Conservation (phyloP, 2,888 invertebrate species). For the Drosophila recens region DNA sequence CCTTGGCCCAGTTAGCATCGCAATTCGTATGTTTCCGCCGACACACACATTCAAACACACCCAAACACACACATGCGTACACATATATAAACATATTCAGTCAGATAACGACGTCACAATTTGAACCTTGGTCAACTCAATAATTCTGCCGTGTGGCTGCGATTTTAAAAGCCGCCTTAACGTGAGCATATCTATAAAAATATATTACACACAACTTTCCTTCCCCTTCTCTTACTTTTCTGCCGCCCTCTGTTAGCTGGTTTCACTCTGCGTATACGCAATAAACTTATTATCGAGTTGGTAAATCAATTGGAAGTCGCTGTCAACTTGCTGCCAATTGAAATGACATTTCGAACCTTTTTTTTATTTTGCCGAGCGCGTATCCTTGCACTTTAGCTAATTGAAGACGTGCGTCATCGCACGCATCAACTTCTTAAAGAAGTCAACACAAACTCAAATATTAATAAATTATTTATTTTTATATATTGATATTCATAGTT, state of each 20-base stretch:
- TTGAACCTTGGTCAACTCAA: conserved; percentile 48
- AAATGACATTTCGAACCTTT: conserved; percentile 1
- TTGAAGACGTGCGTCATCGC: conserved; percentile 43
- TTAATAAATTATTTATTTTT: background rate
- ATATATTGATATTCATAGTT: background rate
- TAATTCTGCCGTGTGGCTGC: conserved; percentile 15
- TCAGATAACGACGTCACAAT: conserved; percentile 55
- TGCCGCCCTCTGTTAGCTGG: background rate
- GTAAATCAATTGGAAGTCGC: conserved; percentile 41
- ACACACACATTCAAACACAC: conserved; percentile 21
- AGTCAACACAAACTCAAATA: background rate
- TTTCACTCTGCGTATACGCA: conserved; percentile 39
- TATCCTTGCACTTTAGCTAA: conserved; percentile 53
- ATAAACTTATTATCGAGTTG: conserved; percentile 35
- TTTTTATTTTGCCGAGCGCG: background rate
- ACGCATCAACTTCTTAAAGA: conserved; percentile 5
- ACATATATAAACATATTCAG: conserved; percentile 12
- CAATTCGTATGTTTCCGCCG: conserved; percentile 30
- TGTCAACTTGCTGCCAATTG: background rate
- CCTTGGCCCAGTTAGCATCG: conserved; percentile 75
- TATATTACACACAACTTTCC: background rate
- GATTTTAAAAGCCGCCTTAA: conserved; percentile 1
- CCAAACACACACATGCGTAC: conserved; percentile 3
- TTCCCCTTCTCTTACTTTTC: background rate
- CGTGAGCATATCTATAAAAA: background rate